phyloP scores from a whole-genome alignment of 2,797 vertebrate species.

The Halcyon chelicuti region DNA sequence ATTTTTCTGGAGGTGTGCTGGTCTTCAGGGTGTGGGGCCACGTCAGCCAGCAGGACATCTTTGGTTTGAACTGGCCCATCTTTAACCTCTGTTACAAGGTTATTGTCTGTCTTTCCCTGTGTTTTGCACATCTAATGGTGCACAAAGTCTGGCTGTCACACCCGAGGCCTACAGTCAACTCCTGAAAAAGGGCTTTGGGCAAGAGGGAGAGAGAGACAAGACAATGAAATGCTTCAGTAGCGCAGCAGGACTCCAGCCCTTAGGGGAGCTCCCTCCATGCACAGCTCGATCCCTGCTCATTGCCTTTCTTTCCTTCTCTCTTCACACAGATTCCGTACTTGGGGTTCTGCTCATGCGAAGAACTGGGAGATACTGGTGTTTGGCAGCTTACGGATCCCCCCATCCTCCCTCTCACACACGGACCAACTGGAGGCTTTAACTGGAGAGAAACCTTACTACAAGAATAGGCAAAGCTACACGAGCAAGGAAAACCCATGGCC shows the following conservation, averaged over 20 bases:
- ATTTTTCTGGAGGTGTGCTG: neutral
- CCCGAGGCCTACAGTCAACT: neutral
- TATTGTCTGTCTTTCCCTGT: neutral
- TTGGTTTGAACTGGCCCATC: neutral
- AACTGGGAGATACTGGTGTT: constrained; percentile 92
- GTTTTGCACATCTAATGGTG: neutral
- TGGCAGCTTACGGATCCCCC: constrained; percentile 98
- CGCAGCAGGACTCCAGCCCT: neutral
- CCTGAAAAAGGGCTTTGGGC: neutral
- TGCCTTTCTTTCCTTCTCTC: neutral
- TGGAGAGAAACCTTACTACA: constrained; percentile 97
- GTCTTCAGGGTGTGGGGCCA: neutral
- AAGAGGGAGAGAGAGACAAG: neutral
- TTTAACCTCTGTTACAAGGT: neutral
- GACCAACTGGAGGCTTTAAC: constrained; percentile 98
- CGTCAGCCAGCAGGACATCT: fast-evolving
- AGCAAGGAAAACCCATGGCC: neutral
- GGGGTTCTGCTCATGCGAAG: constrained; percentile 97
- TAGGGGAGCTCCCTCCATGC: neutral
- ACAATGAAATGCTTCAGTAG: neutral
- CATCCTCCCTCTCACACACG: constrained; percentile 96
- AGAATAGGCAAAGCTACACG: constrained; percentile 69
- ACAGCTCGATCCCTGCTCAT: neutral
- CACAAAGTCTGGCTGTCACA: neutral
- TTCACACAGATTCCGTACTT: constrained; percentile 93